Evolutionary conservation across 2,888 invertebrate genomes (phyloP), one percentile per base, ranked within the genome.

Genomic region (Diaphora mendica): DNA sequence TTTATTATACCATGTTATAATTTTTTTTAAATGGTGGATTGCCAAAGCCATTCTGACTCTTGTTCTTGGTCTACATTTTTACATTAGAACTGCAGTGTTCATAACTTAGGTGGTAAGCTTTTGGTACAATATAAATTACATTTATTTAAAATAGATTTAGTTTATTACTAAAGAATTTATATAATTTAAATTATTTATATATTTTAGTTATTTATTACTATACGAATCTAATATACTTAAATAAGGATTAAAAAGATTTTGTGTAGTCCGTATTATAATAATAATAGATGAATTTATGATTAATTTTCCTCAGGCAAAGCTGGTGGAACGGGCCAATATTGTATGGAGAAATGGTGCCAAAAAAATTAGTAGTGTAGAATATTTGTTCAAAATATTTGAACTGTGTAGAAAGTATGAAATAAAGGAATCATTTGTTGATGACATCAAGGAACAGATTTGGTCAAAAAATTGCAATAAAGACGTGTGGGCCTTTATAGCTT

Each of bases 331-430:
- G 78, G 96, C 96, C 42, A 94, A 96, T 73, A 91, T 97, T 20
- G 94, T 97, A 64, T 97, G 97, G 93, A 96, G 95, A 72, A 96
- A 96, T 89, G 97, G 96, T 17, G 89, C 96, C 39, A 96, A 96
- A 76, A 96, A 95, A 78, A 93, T 97, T 13, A 91, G 93, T 30
- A 94, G 96, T 81, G 90, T 97, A 4, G 91, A 93, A 39, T 97
- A 96, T 77, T 91, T 97, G n/a, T 96, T 97, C 35, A 96, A 96
- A 79, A 82, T 97, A 44, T 92, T 97, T 64, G 96, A 97, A 67
- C 89, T 96, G 48, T 91, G 96, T 20, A 94, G 96, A 74, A 92
- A 96, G 77, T 97, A 96, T 92, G 93, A 94, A 55, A 96, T 97
- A 81, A 96, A 97, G 1, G 93, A 94, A 20, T 89, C 93, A 35